Conservation (phyloP, 2,113 vertebrate genomes). For the Psephotus haematonotus region DNA sequence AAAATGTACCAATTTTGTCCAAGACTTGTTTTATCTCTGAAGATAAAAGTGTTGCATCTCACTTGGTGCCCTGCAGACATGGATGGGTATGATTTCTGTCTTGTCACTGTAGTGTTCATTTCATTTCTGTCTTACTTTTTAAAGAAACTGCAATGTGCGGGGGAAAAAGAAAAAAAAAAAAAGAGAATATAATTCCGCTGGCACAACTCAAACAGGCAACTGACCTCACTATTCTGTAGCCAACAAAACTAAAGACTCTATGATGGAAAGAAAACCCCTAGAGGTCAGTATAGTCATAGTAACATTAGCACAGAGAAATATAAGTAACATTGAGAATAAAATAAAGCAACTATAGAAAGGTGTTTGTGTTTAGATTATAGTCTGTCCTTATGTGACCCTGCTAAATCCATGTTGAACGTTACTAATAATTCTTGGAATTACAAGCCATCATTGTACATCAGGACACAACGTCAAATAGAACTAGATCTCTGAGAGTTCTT, state of each 20-base stretch:
- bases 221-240: neutral
- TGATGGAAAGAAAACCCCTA: conserved; percentile 62
- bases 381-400: neutral
- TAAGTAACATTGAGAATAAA: neutral
- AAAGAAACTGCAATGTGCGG: neutral
- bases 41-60: neutral
- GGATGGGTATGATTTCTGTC: neutral
- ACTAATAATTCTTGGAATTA: neutral
- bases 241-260: neutral
- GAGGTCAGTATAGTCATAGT: conserved; percentile 74
- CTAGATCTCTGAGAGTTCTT: neutral
- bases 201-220: neutral
- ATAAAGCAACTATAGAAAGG: neutral
- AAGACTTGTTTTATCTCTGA: neutral
- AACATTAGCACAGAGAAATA: neutral
- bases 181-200: neutral
- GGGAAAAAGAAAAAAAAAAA: neutral
- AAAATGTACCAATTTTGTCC: neutral
- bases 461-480: neutral
- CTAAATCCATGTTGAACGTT: neutral
- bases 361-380: neutral
- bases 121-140: neutral
- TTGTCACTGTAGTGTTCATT: neutral
- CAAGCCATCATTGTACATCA: neutral
- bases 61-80: neutral